A percentile compares a stretch with the other conserved stretches of the same genome.
Evolutionary conservation across 23 tunicate genomes (phyloP).

Genomic region (Halocynthia roretzi): DNA sequence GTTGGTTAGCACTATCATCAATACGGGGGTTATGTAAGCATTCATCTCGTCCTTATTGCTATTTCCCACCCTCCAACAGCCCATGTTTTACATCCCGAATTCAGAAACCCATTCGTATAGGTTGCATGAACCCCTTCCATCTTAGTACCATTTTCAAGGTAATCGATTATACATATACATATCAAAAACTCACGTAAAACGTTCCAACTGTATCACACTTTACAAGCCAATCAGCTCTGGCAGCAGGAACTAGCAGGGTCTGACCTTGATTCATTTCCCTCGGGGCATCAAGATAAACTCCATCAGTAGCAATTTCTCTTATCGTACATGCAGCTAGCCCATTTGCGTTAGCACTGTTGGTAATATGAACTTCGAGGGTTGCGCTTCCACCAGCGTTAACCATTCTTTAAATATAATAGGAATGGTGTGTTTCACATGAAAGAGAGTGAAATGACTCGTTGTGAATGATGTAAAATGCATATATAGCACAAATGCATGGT

Average conservation of each 20-base stretch:
- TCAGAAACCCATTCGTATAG: no score
- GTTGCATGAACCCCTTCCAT: no score
- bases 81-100: no score
- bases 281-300: slow-evolving; percentile 49
- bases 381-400: slow-evolving; percentile 82
- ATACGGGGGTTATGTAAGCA: no score
- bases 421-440: no score
- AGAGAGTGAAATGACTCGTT: not conserved
- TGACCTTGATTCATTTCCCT: slow-evolving; percentile 21
- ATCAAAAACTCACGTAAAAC: slow-evolving; percentile 49
- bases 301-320: slow-evolving; percentile 67
- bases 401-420: slow-evolving; percentile 28
- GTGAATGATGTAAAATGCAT: no score
- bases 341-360: not conserved
- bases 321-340: slow-evolving; percentile 23
- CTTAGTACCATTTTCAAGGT: no score
- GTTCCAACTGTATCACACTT: slow-evolving; percentile 47
- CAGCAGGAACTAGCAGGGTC: slow-evolving; percentile 37
- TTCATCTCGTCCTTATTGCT: no score
- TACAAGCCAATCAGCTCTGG: slow-evolving; percentile 71
- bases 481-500: no score
- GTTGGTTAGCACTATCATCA: no score
- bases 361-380: slow-evolving; percentile 34
- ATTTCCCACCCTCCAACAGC: no score
- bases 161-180: no score